phyloP scores from a whole-genome alignment of 2,888 invertebrate genomes.

The Ditylenchus weischeri region DNA sequence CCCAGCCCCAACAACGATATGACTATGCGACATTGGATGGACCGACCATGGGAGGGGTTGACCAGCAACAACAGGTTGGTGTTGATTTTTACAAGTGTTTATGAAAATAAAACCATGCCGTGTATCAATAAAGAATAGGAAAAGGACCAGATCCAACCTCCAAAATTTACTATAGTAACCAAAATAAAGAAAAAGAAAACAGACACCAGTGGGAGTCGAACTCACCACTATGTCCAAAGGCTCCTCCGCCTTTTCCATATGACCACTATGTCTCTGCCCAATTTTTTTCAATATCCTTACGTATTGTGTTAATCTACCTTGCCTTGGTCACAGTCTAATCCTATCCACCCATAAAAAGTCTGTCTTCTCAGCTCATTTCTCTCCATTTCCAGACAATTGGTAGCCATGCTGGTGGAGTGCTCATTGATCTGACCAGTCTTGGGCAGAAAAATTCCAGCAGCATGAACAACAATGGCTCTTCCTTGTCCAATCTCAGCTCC shows the following conservation, averaged over 20 bases:
- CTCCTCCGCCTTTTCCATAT: too few species aligned
- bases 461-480: not conserved
- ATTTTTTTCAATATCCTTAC: too few species aligned
- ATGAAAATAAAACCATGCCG: too few species aligned
- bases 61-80: slow-evolving; percentile 6
- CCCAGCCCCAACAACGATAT: slow-evolving; percentile 32
- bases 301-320: not conserved
- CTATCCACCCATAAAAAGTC: not conserved
- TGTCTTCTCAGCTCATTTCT: too few species aligned
- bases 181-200: too few species aligned
- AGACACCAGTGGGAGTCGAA: too few species aligned
- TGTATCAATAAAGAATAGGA: too few species aligned
- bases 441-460: slow-evolving; percentile 31
- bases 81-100: too few species aligned
- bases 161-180: too few species aligned
- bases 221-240: too few species aligned
- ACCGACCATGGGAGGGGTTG: not conserved
- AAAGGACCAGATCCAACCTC: too few species aligned
- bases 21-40: slow-evolving; percentile 24
- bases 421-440: slow-evolving; percentile 38
- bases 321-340: slow-evolving; percentile 1
- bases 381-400: slow-evolving; percentile 23
- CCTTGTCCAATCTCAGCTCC: slow-evolving; percentile 11
- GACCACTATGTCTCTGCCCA: too few species aligned
- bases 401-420: slow-evolving; percentile 34